These are phyloP conservation scores for Passerina amoena DNA, from an alignment of 2,113 vertebrate genomes.

Conservation along the genomic window DNA sequence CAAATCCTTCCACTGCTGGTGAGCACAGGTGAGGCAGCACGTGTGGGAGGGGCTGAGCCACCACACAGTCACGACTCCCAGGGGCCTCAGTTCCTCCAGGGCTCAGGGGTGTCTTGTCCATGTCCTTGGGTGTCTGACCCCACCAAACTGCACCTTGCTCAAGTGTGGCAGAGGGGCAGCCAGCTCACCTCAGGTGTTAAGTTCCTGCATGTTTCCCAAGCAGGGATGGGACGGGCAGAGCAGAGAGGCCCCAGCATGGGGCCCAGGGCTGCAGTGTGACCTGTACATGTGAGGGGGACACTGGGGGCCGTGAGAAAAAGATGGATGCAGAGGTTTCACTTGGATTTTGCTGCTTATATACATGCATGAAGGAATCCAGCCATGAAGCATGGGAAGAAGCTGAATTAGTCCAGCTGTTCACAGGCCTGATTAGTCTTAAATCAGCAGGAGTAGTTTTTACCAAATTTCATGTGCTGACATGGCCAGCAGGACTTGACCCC, in stretches of 20 bases:
- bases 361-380: background rate
- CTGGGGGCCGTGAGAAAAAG: background rate
- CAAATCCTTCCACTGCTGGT: background rate
- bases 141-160: background rate
- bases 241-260: background rate
- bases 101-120: background rate
- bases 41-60: rapidly evolving
- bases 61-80: background rate
- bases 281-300: background rate
- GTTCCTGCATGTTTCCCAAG: background rate
- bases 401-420: background rate
- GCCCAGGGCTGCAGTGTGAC: rapidly evolving
- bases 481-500: background rate
- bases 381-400: background rate
- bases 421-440: background rate
- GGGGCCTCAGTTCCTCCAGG: rapidly evolving
- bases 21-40: background rate
- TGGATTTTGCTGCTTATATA: background rate
- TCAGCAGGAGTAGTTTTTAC: background rate
- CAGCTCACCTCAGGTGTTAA: background rate
- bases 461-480: background rate
- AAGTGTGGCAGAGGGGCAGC: background rate
- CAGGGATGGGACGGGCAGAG: background rate
- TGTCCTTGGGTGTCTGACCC: rapidly evolving
- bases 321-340: background rate